Evolutionary conservation across 2,797 vertebrate genomes (phyloP).

Genomic region (Leucoraja ocellata): DNA sequence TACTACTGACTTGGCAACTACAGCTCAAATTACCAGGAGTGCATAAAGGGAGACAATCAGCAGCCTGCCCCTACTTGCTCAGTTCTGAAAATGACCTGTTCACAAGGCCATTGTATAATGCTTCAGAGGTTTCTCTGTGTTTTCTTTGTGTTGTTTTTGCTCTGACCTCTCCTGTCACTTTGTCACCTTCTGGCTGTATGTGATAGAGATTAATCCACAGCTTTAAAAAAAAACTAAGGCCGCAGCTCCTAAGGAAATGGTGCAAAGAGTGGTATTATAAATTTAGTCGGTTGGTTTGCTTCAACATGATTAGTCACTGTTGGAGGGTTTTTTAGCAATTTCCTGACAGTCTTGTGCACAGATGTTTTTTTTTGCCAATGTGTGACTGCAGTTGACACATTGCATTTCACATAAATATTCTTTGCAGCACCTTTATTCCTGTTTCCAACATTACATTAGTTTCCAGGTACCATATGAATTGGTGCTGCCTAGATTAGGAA

Average conservation of each 20-base stretch:
- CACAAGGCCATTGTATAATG: background rate
- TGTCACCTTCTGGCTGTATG: background rate
- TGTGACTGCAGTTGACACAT: background rate
- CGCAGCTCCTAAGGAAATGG: constrained; percentile 30
- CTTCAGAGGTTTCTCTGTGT: background rate
- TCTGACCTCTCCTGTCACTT: constrained; percentile 23
- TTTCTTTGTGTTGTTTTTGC: background rate
- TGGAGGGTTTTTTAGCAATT: constrained; percentile 29
- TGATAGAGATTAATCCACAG: constrained; percentile 19
- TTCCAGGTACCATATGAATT: background rate
- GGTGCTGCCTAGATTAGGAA: background rate
- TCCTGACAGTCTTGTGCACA: constrained; percentile 21
- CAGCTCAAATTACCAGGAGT: background rate
- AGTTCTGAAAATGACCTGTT: background rate
- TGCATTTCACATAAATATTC: background rate
- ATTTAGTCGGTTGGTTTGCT: constrained; percentile 33
- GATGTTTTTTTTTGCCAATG: constrained; percentile 23
- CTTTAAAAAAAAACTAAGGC: constrained; percentile 15
- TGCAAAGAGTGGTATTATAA: constrained; percentile 36
- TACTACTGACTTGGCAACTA: background rate
- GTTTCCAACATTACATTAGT: background rate
- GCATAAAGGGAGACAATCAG: background rate
- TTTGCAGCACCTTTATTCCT: background rate
- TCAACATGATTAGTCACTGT: constrained; percentile 35
- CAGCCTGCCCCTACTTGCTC: too few relatives aligned